phyloP scores from a whole-genome alignment of 2,888 invertebrate genomes.

The Heliothis peltigera region DNA sequence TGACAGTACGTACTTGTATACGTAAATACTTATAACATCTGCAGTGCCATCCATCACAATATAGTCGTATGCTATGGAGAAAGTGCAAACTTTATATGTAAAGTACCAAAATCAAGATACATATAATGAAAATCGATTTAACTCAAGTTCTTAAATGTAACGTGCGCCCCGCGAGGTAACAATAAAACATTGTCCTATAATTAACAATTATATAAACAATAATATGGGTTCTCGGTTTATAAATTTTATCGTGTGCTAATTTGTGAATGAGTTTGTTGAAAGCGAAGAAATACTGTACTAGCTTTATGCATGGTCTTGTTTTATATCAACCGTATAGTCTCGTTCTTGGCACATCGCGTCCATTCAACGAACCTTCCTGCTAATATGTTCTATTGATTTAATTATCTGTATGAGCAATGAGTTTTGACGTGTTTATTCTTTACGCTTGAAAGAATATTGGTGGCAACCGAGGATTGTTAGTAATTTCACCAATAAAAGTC shows the following conservation, averaged over 20 bases:
- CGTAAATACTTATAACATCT: too few relatives aligned
- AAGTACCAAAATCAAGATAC: too few relatives aligned
- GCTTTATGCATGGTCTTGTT: constrained; percentile 17
- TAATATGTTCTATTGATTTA: constrained; percentile 32
- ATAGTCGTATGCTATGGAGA: too few relatives aligned
- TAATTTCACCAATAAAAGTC: background rate
- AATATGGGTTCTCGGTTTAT: background rate
- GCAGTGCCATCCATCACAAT: too few relatives aligned
- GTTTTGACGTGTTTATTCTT: constrained; percentile 10
- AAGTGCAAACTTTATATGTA: too few relatives aligned
- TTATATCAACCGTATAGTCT: constrained; percentile 21
- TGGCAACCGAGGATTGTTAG: background rate
- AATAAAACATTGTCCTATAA: constrained; percentile 24
- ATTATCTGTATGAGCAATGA: constrained; percentile 17
- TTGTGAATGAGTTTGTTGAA: constrained; percentile 60
- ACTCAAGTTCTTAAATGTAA: too few relatives aligned
- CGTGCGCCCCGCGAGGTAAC: too few relatives aligned
- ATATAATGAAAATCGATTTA: too few relatives aligned
- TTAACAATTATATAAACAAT: constrained; percentile 13
- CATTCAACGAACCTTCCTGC: constrained; percentile 58
- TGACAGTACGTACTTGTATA: too few relatives aligned
- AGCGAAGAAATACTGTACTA: constrained; percentile 40
- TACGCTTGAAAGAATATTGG: constrained; percentile 12
- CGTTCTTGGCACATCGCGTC: constrained; percentile 34
- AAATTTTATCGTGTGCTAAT: constrained; percentile 23